These are phyloP conservation scores for Pyrrhosoma nymphula DNA, from an alignment of 2,888 invertebrate species.

Conservation along the genomic window DNA sequence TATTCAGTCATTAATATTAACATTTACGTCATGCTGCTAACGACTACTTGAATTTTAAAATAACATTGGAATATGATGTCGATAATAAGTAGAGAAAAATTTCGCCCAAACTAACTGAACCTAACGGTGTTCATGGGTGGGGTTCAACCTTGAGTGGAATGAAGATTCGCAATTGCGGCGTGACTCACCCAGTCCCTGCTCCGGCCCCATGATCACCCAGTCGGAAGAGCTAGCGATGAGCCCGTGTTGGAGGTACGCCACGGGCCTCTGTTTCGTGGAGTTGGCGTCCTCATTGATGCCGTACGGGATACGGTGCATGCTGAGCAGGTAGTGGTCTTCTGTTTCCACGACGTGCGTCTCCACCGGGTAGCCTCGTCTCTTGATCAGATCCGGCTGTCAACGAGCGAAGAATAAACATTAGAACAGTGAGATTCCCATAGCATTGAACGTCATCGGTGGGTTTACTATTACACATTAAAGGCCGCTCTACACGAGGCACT, in stretches of 20 bases:
- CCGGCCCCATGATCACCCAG: constrained; percentile 87
- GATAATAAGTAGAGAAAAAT: too few species aligned
- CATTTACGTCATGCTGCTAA: too few species aligned
- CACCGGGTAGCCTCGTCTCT: constrained; percentile 71
- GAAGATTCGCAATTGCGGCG: not conserved
- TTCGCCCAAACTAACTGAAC: too few species aligned
- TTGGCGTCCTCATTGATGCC: constrained; percentile 1
- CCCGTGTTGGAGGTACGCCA: constrained; percentile 86
- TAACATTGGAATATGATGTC: too few species aligned
- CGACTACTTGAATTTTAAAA: too few species aligned
- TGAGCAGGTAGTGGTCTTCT: constrained; percentile 88
- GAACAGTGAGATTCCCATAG: not conserved
- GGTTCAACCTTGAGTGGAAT: too few species aligned
- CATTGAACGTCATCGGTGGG: not conserved
- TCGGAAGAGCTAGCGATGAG: constrained; percentile 86
- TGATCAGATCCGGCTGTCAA: constrained; percentile 71
- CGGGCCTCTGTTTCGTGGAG: constrained; percentile 79
- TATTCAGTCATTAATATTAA: too few species aligned
- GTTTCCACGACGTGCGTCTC: constrained; percentile 82
- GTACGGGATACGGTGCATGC: constrained; percentile 85
- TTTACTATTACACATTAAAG: too few species aligned
- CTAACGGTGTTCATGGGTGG: too few species aligned
- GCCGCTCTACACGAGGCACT: too few species aligned
- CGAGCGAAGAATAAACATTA: not conserved
- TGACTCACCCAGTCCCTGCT: constrained; percentile 82